phyloP scores from a whole-genome alignment of 2,888 invertebrate species.

The Chironomus riparius region DNA sequence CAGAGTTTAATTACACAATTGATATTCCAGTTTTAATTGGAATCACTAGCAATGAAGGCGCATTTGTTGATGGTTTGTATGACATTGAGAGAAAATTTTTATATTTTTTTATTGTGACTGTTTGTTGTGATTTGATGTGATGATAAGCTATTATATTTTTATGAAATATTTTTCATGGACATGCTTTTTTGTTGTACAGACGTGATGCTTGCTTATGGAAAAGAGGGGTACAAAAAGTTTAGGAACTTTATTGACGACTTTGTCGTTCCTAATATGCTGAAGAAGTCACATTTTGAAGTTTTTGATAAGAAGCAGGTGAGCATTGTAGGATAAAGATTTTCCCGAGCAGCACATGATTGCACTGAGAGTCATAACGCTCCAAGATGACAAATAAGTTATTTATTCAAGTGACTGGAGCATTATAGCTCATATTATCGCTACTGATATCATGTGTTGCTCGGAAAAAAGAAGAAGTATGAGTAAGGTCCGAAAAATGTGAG shows the following conservation, averaged over 20 bases:
- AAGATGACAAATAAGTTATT: too few relatives aligned
- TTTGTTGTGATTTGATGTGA: background rate
- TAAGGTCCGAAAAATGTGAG: too few relatives aligned
- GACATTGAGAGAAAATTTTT: too few relatives aligned
- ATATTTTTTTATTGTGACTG: background rate
- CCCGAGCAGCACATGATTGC: too few relatives aligned
- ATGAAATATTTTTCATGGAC: background rate
- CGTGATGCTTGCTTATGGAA: constrained; percentile 4
- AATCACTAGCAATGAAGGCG: constrained; percentile 56
- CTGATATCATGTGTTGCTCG: too few relatives aligned
- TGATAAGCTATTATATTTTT: background rate
- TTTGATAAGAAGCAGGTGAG: constrained; percentile 33
- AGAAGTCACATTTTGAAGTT: constrained; percentile 39
- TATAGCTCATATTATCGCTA: too few relatives aligned
- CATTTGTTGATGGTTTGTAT: constrained; percentile 47
- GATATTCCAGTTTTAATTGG: constrained; percentile 60
- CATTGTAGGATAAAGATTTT: background rate
- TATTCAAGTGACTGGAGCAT: too few relatives aligned
- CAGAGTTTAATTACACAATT: constrained; percentile 43
- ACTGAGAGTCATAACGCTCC: too few relatives aligned
- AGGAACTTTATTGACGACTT: constrained; percentile 50
- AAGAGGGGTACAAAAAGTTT: constrained; percentile 42
- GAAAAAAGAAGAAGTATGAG: too few relatives aligned
- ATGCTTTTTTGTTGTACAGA: background rate
- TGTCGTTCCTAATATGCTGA: constrained; percentile 50